phyloP scores from a whole-genome alignment of 2,888 invertebrate species.

The Chymomyza amoena region DNA sequence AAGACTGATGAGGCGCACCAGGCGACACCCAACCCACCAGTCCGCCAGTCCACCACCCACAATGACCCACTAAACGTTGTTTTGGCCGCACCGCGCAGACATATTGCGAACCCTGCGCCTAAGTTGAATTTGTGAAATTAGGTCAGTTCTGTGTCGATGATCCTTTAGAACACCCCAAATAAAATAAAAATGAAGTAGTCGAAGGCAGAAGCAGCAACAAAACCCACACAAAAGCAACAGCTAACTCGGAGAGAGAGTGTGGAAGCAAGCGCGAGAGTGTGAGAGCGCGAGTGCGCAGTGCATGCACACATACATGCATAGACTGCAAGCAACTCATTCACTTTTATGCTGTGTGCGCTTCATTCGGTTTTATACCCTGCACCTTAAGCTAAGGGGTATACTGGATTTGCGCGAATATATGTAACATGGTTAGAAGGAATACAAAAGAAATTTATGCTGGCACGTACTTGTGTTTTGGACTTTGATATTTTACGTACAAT shows the following conservation, averaged over 20 bases:
- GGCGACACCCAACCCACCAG: slow-evolving; percentile 5
- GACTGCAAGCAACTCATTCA: slow-evolving; percentile 50
- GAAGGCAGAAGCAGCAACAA: background rate
- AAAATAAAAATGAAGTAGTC: background rate
- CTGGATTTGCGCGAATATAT: no score
- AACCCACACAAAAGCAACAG: slow-evolving; percentile 2
- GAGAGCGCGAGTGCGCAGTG: slow-evolving; percentile 63
- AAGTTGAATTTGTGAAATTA: slow-evolving; percentile 77
- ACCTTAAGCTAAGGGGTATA: no score
- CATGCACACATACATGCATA: slow-evolving; percentile 8
- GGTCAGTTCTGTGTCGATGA: slow-evolving; percentile 79
- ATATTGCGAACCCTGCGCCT: slow-evolving; percentile 65
- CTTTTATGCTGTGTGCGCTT: slow-evolving; percentile 40
- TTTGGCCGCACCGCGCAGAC: slow-evolving; percentile 31
- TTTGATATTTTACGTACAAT: no score
- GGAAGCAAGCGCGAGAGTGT: slow-evolving; percentile 26
- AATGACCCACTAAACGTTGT: slow-evolving; percentile 58
- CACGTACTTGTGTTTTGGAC: no score
- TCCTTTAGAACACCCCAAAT: slow-evolving; percentile 72
- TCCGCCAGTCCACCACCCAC: slow-evolving; percentile 38
- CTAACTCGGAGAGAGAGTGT: slow-evolving; percentile 20
- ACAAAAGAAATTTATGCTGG: no score
- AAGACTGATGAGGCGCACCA: slow-evolving; percentile 16
- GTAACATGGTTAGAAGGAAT: no score
- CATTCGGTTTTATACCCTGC: slow-evolving; percentile 34